Evolutionary conservation across 2,888 invertebrate species (phyloP).

Genomic region (Thera obeliscata): DNA sequence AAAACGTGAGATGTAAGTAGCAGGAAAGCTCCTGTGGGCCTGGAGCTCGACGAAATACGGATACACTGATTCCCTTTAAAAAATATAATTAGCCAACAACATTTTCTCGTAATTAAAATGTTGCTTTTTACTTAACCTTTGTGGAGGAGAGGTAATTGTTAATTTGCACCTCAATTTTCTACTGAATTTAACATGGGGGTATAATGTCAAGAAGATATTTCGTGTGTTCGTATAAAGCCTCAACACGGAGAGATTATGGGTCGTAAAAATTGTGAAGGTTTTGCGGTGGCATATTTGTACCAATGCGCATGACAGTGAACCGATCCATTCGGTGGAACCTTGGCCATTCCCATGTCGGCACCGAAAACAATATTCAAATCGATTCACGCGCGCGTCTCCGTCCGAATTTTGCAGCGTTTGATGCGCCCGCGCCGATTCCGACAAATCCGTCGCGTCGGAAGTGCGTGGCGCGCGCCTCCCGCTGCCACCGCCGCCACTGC

Average conservation of each 20-base stretch:
- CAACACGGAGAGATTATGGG: slow-evolving; percentile 70
- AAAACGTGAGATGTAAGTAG: slow-evolving; percentile 82
- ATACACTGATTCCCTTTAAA: slow-evolving; percentile 72
- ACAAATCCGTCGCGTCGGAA: slow-evolving; percentile 85
- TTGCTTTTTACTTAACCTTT: slow-evolving; percentile 63
- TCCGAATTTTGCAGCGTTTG: slow-evolving; percentile 83
- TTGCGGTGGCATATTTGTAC: slow-evolving; percentile 46
- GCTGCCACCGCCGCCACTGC: slow-evolving; percentile 49
- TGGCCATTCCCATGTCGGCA: slow-evolving; percentile 75
- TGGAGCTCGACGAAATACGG: slow-evolving; percentile 67
- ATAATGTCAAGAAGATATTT: slow-evolving; percentile 63
- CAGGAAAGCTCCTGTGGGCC: slow-evolving; percentile 80
- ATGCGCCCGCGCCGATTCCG: slow-evolving; percentile 84
- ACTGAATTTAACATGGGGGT: slow-evolving; percentile 64
- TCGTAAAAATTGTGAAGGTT: slow-evolving; percentile 71
- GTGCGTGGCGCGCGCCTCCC: slow-evolving; percentile 76
- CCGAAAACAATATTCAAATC: slow-evolving; percentile 82
- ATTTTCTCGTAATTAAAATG: slow-evolving; percentile 81
- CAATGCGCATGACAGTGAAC: slow-evolving; percentile 1
- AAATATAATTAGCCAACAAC: slow-evolving; percentile 72
- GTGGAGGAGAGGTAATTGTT: slow-evolving; percentile 67
- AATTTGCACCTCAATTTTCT: slow-evolving; percentile 70
- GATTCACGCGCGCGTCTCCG: slow-evolving; percentile 80
- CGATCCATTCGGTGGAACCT: slow-evolving; percentile 25
- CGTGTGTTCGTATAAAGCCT: slow-evolving; percentile 53